phyloP scores from a whole-genome alignment of 2,888 invertebrate species.

The Fissipunctia ypsillon region DNA sequence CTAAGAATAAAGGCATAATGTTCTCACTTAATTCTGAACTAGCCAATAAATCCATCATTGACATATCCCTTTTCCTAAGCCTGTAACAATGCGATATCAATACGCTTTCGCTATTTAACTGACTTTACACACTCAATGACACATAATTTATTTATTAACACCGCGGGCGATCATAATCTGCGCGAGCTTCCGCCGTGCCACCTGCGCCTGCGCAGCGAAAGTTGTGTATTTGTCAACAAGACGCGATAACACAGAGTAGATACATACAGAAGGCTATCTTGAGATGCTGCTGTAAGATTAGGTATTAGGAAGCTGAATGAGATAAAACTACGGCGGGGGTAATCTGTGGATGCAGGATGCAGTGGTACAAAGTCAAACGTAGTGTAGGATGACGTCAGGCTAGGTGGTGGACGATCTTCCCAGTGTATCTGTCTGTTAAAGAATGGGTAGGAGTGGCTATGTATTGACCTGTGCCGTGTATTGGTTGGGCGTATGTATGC shows the following conservation, averaged over 20 bases:
- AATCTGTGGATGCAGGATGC: neutral
- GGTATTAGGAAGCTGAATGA: neutral
- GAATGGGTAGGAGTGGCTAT: neutral
- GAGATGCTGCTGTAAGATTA: constrained; percentile 2
- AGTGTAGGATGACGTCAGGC: neutral
- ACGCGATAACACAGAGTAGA: constrained; percentile 54
- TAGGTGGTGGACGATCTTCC: too few relatives aligned
- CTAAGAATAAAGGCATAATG: neutral
- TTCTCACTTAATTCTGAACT: neutral
- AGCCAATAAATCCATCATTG: constrained; percentile 10
- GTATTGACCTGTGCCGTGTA: neutral
- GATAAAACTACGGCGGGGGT: neutral
- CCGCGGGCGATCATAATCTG: constrained; percentile 74
- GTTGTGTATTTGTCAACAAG: constrained; percentile 84
- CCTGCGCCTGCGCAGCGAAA: constrained; percentile 83
- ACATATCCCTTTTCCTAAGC: constrained; percentile 1
- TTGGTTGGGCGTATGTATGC: neutral
- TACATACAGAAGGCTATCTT: constrained; percentile 33
- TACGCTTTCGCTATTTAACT: constrained; percentile 58
- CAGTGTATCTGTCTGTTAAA: neutral
- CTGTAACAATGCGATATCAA: constrained; percentile 47
- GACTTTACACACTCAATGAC: constrained; percentile 66
- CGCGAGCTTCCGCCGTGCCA: constrained; percentile 71
- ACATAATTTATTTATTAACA: constrained; percentile 73
- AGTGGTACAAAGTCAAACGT: neutral